Percentiles rank a stretch among this genome's conserved stretches.
Conservation (phyloP, 2,888 invertebrate species). For the Volucella inflata region DNA sequence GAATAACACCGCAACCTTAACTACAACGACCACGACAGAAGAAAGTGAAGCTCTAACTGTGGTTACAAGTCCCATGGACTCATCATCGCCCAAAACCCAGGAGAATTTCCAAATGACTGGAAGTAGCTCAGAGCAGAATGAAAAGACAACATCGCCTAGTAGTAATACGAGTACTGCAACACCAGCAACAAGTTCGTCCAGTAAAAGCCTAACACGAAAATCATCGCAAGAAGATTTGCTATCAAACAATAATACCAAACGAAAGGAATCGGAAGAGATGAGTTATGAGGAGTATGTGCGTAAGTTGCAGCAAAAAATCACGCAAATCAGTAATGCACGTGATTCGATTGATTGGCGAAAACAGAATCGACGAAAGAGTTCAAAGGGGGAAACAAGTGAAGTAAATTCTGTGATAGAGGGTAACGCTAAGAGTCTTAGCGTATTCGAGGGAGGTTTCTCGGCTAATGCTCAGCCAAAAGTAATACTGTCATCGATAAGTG, state of each 20-base stretch:
- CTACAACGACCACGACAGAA: constrained; percentile 85
- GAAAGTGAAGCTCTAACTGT: constrained; percentile 86
- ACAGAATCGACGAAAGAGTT: constrained; percentile 84
- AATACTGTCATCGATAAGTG: constrained; percentile 49
- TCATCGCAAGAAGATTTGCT: constrained; percentile 77
- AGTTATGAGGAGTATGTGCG: constrained; percentile 87
- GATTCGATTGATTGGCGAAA: constrained; percentile 88
- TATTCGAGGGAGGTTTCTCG: constrained; percentile 60
- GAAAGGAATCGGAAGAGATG: constrained; percentile 83
- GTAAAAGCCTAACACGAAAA: constrained; percentile 76
- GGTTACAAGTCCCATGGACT: constrained; percentile 85
- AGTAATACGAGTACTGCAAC: constrained; percentile 82
- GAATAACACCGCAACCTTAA: constrained; percentile 68
- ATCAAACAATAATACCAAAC: constrained; percentile 66
- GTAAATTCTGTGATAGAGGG: constrained; percentile 81
- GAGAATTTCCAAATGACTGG: constrained; percentile 77
- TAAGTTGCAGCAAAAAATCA: constrained; percentile 87
- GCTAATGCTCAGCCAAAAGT: constrained; percentile 57
- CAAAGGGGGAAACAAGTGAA: constrained; percentile 82
- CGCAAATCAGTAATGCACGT: constrained; percentile 88
- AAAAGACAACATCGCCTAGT: constrained; percentile 79
- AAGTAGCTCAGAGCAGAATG: constrained; percentile 69
- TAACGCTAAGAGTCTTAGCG: constrained; percentile 54
- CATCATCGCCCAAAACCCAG: constrained; percentile 79
- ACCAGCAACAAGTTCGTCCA: constrained; percentile 78